Conservation (phyloP, 1,140 invertebrate genomes). For the Ectropis grisescens region DNA sequence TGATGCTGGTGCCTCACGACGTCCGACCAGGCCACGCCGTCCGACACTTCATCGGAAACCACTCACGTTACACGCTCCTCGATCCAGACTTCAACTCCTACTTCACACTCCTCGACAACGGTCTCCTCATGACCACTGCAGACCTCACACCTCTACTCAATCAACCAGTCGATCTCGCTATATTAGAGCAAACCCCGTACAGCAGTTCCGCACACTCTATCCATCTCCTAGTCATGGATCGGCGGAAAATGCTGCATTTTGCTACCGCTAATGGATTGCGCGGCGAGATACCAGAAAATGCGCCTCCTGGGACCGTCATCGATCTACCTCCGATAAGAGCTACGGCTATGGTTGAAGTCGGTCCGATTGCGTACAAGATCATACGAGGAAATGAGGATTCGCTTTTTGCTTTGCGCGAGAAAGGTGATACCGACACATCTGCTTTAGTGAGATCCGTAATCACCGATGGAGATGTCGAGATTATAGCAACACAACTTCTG, state of each 20-base stretch:
- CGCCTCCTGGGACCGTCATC: conserved; percentile 77
- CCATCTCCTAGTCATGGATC: conserved; percentile 86
- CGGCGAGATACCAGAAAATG: conserved; percentile 83
- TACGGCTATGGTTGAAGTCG: conserved; percentile 62
- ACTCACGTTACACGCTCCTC: conserved; percentile 76
- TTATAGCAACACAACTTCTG: conserved; percentile 79
- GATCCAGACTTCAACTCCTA: conserved; percentile 85
- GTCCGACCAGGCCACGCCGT: conserved; percentile 88
- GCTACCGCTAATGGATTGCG: conserved; percentile 72
- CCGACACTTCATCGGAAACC: conserved; percentile 75
- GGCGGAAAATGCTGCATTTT: conserved; percentile 84
- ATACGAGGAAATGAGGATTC: conserved; percentile 79
- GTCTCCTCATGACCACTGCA: conserved; percentile 90
- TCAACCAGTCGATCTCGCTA: conserved; percentile 82
- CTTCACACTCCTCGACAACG: conserved; percentile 89
- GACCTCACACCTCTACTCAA: conserved; percentile 85
- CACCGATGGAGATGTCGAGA: conserved; percentile 72
- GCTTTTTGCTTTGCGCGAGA: conserved; percentile 79
- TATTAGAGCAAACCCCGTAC: conserved; percentile 85
- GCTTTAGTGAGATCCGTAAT: conserved; percentile 73
- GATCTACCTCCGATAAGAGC: conserved; percentile 77
- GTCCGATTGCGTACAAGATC: conserved; percentile 83
- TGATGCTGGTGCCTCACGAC: conserved; percentile 83
- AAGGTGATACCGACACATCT: conserved; percentile 63
- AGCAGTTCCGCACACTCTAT: conserved; percentile 84